A percentile compares a stretch with the other conserved stretches of the same genome.
Evolutionary conservation across 2,113 vertebrate genomes (phyloP).

Genomic region (Strix uralensis): DNA sequence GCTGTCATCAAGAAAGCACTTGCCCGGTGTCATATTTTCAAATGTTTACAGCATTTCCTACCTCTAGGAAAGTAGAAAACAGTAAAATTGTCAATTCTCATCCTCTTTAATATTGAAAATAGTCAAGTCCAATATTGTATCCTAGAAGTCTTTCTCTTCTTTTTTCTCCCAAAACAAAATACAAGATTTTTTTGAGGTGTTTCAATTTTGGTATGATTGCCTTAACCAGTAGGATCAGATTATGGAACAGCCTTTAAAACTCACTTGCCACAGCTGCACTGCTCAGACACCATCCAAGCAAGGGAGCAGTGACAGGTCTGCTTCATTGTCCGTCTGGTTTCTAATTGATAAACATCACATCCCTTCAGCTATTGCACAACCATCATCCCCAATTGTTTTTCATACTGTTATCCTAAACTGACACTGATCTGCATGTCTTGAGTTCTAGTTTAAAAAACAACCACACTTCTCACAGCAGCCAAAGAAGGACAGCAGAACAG

Average conservation of each 20-base stretch:
- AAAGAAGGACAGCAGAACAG: neutral
- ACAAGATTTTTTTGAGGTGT: neutral
- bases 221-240: neutral
- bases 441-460: neutral
- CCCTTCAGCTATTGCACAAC: neutral
- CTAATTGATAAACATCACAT: neutral
- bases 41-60: neutral
- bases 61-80: neutral
- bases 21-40: neutral
- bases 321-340: neutral
- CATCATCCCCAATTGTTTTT: neutral
- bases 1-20: neutral
- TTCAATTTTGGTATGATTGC: neutral
- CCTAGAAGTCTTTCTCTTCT: neutral
- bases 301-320: neutral
- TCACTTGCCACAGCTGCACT: neutral
- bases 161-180: neutral
- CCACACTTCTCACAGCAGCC: neutral
- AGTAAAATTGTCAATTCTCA: neutral
- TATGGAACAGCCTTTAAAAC: neutral
- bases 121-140: neutral
- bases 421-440: accelerated
- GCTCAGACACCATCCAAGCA: neutral
- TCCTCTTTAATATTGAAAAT: neutral
- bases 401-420: neutral